A percentile compares a stretch with the other conserved stretches of the same genome.
phyloP scores from a whole-genome alignment of 1,140 invertebrate genomes.

The Ips nitidus region DNA sequence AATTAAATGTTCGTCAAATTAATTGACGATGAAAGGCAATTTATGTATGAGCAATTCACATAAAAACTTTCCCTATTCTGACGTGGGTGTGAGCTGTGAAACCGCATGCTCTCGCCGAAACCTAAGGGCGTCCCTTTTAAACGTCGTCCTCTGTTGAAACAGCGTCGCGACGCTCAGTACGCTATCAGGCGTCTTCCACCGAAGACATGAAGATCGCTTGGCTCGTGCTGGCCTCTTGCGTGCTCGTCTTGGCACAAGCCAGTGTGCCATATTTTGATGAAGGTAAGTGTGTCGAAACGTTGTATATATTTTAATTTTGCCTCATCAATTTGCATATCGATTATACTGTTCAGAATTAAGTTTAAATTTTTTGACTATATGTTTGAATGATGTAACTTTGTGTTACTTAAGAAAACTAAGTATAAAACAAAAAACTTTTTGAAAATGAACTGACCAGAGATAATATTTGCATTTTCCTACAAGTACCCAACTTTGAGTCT shows the following conservation, averaged over 20 bases:
- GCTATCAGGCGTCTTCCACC: constrained; percentile 22
- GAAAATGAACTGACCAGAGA: too few species aligned
- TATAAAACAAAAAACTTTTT: too few species aligned
- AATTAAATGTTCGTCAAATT: too few species aligned
- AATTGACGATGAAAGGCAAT: too few species aligned
- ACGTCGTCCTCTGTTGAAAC: neutral
- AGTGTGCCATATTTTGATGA: constrained; percentile 47
- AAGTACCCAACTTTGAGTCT: too few species aligned
- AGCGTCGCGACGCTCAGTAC: constrained; percentile 22
- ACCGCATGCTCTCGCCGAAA: constrained; percentile 37
- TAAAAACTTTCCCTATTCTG: constrained; percentile 15
- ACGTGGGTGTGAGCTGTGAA: constrained; percentile 11
- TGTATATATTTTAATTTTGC: neutral
- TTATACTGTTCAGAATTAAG: too few species aligned
- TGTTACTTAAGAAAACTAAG: too few species aligned
- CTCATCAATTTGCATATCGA: too few species aligned
- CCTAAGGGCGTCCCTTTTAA: constrained; percentile 5
- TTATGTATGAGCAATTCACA: neutral
- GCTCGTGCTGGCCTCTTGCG: constrained; percentile 46
- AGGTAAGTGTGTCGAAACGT: constrained; percentile 43
- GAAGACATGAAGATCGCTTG: constrained; percentile 49
- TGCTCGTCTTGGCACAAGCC: constrained; percentile 44
- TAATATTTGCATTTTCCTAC: too few species aligned
- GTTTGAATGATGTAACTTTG: too few species aligned
- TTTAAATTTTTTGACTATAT: too few species aligned